A percentile compares a stretch with the other conserved stretches of the same genome.
phyloP scores from a whole-genome alignment of 2,888 invertebrate genomes.

The Drosophila subsilvestris region DNA sequence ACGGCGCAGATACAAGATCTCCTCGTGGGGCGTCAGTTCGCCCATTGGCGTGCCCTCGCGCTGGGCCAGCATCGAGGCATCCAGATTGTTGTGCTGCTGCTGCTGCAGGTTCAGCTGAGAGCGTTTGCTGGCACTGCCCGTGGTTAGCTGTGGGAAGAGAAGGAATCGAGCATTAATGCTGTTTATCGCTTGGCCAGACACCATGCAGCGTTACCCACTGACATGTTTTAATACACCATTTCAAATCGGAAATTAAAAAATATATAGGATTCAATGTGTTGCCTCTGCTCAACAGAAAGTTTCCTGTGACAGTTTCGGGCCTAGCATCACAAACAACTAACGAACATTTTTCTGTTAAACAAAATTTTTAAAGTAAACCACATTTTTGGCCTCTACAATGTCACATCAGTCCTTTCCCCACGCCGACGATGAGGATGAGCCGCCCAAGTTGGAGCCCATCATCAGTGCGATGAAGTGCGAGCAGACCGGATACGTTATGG shows the following conservation, averaged over 20 bases:
- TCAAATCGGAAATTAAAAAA: slow-evolving; percentile 3
- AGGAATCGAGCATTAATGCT: background rate
- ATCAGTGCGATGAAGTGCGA: slow-evolving; percentile 63
- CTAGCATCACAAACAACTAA: background rate
- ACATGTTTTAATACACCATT: slow-evolving; percentile 51
- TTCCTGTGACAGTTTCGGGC: background rate
- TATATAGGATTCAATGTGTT: background rate
- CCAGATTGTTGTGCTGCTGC: slow-evolving; percentile 69
- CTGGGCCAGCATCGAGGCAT: slow-evolving; percentile 74
- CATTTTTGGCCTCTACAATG: background rate
- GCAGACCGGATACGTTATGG: slow-evolving; percentile 68
- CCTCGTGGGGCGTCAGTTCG: slow-evolving; percentile 90
- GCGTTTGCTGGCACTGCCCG: slow-evolving; percentile 80
- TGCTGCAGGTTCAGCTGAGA: slow-evolving; percentile 60
- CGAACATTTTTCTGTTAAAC: background rate
- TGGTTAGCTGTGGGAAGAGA: slow-evolving; percentile 72
- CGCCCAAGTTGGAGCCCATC: slow-evolving; percentile 55
- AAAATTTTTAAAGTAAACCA: slow-evolving; percentile 4
- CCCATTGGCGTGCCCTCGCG: slow-evolving; percentile 89
- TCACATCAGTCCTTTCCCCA: slow-evolving; percentile 23
- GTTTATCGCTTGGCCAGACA: background rate
- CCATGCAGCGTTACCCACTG: slow-evolving; percentile 25
- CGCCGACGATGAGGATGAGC: slow-evolving; percentile 39
- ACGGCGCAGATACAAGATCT: slow-evolving; percentile 91
- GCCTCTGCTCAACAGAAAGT: background rate